Percentiles rank a stretch among this genome's conserved stretches.
These are phyloP conservation scores for Holocentrus rufus DNA, from an alignment of 2,797 vertebrate species.

Conservation along the genomic window DNA sequence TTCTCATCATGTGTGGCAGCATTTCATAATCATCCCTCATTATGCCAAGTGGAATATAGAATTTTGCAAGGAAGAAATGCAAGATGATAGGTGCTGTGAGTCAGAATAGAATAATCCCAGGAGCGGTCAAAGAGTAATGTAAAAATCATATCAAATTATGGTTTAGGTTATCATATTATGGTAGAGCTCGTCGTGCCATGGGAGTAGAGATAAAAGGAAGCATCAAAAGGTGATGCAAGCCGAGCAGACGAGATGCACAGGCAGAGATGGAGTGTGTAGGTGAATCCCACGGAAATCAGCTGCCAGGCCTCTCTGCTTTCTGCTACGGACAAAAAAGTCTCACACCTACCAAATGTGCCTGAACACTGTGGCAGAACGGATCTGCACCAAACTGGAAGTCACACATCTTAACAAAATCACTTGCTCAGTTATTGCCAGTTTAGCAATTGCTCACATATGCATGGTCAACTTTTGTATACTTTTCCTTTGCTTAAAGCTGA, in stretches of 20 bases:
- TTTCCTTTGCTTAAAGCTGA: too few relatives aligned
- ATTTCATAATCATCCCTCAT: constrained; percentile 35
- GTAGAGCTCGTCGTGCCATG: constrained; percentile 46
- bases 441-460: too few relatives aligned
- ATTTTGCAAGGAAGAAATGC: constrained; percentile 37
- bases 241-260: constrained; percentile 57
- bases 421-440: too few relatives aligned
- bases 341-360: not conserved
- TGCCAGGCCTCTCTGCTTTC: constrained; percentile 26
- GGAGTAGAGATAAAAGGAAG: constrained; percentile 52
- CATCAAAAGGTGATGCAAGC: constrained; percentile 37
- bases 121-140: constrained; percentile 52
- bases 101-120: constrained; percentile 66
- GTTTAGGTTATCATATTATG: constrained; percentile 68
- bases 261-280: constrained; percentile 43
- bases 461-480: too few relatives aligned
- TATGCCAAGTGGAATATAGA: constrained; percentile 13
- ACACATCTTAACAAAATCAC: too few relatives aligned
- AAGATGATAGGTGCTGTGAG: constrained; percentile 56
- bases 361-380: not conserved
- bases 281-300: constrained; percentile 46
- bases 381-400: not conserved
- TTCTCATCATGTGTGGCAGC: not conserved
- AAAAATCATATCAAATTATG: constrained; percentile 70
- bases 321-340: constrained; percentile 13